These are phyloP conservation scores for Mythimna pallens DNA, from an alignment of 2,888 invertebrate species.

Conservation along the genomic window DNA sequence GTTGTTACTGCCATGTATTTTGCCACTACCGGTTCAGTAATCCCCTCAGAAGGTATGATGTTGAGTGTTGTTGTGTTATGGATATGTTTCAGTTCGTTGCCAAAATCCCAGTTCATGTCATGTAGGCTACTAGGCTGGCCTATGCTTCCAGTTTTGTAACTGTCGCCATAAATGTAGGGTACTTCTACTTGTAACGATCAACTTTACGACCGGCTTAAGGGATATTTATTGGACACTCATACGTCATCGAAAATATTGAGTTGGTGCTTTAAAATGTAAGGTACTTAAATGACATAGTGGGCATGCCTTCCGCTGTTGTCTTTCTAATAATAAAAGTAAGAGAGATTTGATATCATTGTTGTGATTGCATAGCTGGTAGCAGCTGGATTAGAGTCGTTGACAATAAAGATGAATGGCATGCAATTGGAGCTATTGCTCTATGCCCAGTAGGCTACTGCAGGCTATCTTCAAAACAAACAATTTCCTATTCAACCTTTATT, in stretches of 20 bases:
- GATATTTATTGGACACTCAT: conserved; percentile 55
- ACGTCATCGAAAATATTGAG: conserved; percentile 51
- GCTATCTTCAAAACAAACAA: neutral
- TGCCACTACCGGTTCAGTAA: conserved; percentile 25
- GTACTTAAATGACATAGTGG: neutral
- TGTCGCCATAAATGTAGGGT: conserved; percentile 14
- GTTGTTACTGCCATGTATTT: neutral
- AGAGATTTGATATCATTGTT: neutral
- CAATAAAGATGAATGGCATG: neutral
- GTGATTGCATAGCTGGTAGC: neutral
- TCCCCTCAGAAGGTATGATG: conserved; percentile 22
- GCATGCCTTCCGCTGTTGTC: neutral
- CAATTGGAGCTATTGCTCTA: neutral
- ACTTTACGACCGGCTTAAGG: conserved; percentile 55
- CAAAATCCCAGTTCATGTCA: conserved; percentile 19
- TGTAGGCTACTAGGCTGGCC: conserved; percentile 11
- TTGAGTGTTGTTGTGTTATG: no score
- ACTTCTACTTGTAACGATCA: conserved; percentile 10
- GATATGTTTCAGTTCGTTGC: conserved; percentile 26
- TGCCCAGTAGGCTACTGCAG: neutral
- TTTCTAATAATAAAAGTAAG: neutral
- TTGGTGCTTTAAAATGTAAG: conserved; percentile 21
- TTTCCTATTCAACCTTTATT: no score
- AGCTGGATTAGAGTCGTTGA: neutral
- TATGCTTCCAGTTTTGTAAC: conserved; percentile 9